A percentile compares a stretch with the other conserved stretches of the same genome.
phyloP scores from a whole-genome alignment of 2,797 vertebrate species.

The Cossypha niveicapilla region DNA sequence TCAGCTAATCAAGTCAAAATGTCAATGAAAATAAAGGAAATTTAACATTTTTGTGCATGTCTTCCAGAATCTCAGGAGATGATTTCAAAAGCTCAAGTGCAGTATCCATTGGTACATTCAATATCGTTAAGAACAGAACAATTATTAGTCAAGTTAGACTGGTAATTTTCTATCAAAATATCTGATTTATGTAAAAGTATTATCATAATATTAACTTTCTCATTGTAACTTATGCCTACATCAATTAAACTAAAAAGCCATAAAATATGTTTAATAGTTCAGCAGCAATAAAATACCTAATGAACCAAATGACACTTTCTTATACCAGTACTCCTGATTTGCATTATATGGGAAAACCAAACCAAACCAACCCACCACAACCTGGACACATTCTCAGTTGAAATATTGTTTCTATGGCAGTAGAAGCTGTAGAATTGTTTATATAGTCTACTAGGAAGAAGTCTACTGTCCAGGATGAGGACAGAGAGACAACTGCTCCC shows the following conservation, averaged over 20 bases:
- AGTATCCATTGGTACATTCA: neutral
- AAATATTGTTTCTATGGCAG: neutral
- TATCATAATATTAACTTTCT: conserved; percentile 28
- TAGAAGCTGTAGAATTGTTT: neutral
- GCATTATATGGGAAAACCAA: neutral
- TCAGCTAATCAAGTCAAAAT: conserved; percentile 66
- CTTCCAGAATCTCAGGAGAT: neutral
- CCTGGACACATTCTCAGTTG: neutral
- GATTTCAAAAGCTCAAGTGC: neutral
- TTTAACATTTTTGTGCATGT: conserved; percentile 1
- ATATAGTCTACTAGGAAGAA: rapidly evolving
- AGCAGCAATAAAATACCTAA: neutral
- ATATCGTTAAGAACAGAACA: neutral
- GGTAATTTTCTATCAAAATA: neutral
- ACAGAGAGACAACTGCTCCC: neutral
- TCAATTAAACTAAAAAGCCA: neutral
- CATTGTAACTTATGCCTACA: neutral
- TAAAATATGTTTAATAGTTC: neutral
- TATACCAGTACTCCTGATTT: neutral
- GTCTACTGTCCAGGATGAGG: neutral
- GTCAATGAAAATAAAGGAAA: conserved; percentile 52
- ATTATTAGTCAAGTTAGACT: neutral
- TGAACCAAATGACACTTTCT: neutral
- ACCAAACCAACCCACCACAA: neutral
- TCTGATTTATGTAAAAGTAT: neutral